Percentiles rank a stretch among this genome's conserved stretches.
Conservation (phyloP, 2,113 vertebrate genomes). For the Nycticryphes semicollaris region DNA sequence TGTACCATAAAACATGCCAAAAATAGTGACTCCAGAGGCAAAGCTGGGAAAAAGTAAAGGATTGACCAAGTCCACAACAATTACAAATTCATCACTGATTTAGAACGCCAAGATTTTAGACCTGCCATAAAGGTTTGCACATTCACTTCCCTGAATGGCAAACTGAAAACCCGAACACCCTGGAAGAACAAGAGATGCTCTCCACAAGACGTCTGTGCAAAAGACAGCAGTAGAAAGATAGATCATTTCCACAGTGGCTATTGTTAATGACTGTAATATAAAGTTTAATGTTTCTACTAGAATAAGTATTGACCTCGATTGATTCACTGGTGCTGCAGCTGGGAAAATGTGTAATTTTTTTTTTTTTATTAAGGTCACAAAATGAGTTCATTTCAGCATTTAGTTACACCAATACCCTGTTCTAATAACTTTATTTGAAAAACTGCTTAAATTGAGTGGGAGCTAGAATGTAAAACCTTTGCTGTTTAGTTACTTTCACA, state of each 20-base stretch:
- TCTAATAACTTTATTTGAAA: conserved; percentile 1
- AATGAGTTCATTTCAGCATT: background rate
- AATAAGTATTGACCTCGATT: background rate
- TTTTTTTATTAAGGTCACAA: background rate
- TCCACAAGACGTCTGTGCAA: background rate
- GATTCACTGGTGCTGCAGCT: background rate
- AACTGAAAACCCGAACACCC: background rate
- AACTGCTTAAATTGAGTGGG: background rate
- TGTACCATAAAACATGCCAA: background rate
- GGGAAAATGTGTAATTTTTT: background rate
- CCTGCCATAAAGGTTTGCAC: background rate
- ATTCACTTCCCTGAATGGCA: background rate
- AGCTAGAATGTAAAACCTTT: background rate
- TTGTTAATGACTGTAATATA: background rate
- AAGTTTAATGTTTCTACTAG: background rate
- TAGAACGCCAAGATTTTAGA: background rate
- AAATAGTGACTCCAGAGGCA: background rate
- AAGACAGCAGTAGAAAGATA: background rate
- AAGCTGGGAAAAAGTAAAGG: background rate
- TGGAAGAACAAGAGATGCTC: background rate
- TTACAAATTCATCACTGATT: background rate
- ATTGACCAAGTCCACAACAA: background rate
- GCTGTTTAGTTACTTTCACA: background rate
- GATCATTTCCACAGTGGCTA: background rate
- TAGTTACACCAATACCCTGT: background rate